Evolutionary conservation across 1,140 invertebrate genomes (phyloP), one percentile per base, ranked within the genome.

Genomic region (Trichogramma pretiosum): DNA sequence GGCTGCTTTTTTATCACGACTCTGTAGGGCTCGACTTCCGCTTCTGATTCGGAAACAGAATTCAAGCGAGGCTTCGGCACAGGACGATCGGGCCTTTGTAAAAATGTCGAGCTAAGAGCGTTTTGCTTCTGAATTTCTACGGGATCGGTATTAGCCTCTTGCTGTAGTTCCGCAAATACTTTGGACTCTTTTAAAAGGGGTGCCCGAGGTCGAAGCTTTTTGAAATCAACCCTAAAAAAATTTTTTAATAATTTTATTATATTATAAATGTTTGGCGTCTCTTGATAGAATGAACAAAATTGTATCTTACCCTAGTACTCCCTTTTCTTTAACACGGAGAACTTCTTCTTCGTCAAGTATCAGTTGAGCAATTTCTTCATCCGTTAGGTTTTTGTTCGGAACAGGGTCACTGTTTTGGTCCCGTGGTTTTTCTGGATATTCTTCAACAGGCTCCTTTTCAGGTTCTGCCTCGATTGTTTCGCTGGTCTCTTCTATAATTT

Each of bases 51-150:
- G 36, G 65, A 54, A 30, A 60, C 66, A 2, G 30, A 3, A 0
- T 14, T 3, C 8, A 45, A 50, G 48, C 75, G 77, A 2, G 68
- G 66, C 45, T 62, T 70, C 0, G 81, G 81, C 26, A 78, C 71
- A 1, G 81, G 78, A 18, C 80, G 68, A 52, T 78, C 73, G 1
- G 83, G 83, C 52, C 80, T 82, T 57, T 83, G 79, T 28, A 85
- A 60, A 56, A 85, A 85, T 11, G 81, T 83, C n/a, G 83, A 82
- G 59, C 74, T 80, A n/a, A n/a, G n/a, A 46, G 75, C 80, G 35
- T 73, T 77, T 14, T 63, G 36, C 39, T 78, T 76, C 48, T 80
- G 74, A 16, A 77, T 67, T 21, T 67, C 58, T 24, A 73, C 72
- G 33, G 74, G 74, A 38, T 77, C 74, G 5, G 55, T 58, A 16